Base-by-base conservation (phyloP, 2,888 invertebrate species). In the Tetropium fuscum region DNA sequence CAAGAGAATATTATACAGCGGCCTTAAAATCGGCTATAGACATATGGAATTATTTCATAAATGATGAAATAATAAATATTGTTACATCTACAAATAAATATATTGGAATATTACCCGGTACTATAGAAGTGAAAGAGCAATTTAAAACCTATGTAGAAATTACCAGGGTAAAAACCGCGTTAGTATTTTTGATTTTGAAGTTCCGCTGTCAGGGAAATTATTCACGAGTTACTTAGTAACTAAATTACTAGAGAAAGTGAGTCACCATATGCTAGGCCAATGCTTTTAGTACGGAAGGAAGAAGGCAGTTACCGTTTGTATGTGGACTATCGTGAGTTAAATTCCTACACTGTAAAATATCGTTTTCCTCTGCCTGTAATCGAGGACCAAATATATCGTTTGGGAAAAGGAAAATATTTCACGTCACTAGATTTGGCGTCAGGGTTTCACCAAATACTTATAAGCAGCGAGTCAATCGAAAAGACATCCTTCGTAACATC, bases 81-180 rank as follows among this genome's bases (percentile, higher is more conserved):
- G 68, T 73, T 8, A 36, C 60, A 47, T 66, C 61, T 56, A 74
- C 73, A 7, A 72, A 73, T 55, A 51, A 65, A 56, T 68, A 69
- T 38, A 73, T 74, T 16, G 58, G 32, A 18, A 36, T 16, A 2
- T 36, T 13, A 36, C 16, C 7, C 47, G 18, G 10, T 41, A 34
- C 27, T 53, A 48, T 48, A 19, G 11, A 3, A 15, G 59, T 10
- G 34, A 32, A 20, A 41, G 54, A 34, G 53, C n/a, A n/a, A n/a
- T n/a, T n/a, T n/a, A n/a, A n/a, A n/a, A n/a, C n/a, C n/a, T n/a
- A n/a, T n/a, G n/a, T n/a, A n/a, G n/a, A n/a, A n/a, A n/a, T n/a
- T n/a, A n/a, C n/a, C n/a, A n/a, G n/a, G n/a, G n/a, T n/a, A n/a
- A n/a, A n/a, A n/a, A n/a, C n/a, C n/a, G n/a, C n/a, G n/a, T n/a